Base-by-base conservation (phyloP, 2,888 invertebrate genomes). In the Alentia gelatinosa region DNA sequence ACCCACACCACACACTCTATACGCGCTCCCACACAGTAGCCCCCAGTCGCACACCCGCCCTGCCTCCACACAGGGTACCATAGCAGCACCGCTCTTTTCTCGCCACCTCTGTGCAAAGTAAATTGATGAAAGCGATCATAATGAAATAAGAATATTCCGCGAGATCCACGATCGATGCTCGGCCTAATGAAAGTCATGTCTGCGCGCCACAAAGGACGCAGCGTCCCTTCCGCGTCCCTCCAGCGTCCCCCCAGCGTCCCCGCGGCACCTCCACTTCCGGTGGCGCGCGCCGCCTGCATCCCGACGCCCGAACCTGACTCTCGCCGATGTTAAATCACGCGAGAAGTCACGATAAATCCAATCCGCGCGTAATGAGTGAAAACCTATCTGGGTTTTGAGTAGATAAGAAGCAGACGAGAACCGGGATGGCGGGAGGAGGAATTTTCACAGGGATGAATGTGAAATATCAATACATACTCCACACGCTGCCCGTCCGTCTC, bases 301-400 rank as follows among this genome's bases (percentile, higher is more conserved):
- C 12, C 79, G 35, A 15, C 19, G 37, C 15, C 35, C 79, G 39
- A 79, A 79, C 79, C 79, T 79, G 79, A 79, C 79, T 79, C 79
- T 35, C 79, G 79, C 39, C 79, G 30, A 33, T 86, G 86, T 86
- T 86, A 86, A 86, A 86, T 86, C 86, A 50, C 86, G 86, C 86
- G 86, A 86, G 50, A 47, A 86, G 35, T 47, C 42, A 30, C 23
- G 86, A 86, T 86, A 86, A 86, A 86, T 86, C 47, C 33, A 42
- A 30, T 42, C 47, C 47, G 47, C 47, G 33, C 26, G 86, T 86
- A 86, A 86, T 86, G 86, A 86, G 86, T 50, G 86, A 47, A 79
- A 79, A 47, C 86, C 47, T 86, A 86, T 42, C 86, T 86, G 33
- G 86, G 86, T 30, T 30, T 35, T 33, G 47, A 30, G 47, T 42